Conservation (phyloP, 2,888 invertebrate species). For the Pocota personata region DNA sequence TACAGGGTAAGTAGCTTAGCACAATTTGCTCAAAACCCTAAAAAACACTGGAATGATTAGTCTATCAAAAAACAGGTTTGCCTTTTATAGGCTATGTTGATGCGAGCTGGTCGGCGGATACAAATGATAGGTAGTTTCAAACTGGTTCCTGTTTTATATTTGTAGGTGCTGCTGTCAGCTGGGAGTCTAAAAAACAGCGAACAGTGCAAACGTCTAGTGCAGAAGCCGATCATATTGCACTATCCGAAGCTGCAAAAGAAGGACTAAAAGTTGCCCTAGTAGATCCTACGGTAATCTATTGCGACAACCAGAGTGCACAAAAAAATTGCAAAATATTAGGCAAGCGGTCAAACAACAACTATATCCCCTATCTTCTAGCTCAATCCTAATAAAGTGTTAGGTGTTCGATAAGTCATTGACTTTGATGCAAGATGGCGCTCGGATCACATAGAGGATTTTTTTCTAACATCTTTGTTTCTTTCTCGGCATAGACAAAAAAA, state of each 20-base stretch:
- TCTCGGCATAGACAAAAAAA: too few species aligned
- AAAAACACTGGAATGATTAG: slow-evolving; percentile 30
- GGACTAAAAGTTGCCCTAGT: neutral
- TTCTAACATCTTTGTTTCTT: too few species aligned
- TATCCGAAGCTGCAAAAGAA: neutral
- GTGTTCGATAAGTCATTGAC: too few species aligned
- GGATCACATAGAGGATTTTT: too few species aligned
- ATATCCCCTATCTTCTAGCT: too few species aligned
- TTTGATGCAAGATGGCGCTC: too few species aligned
- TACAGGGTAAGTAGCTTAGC: neutral
- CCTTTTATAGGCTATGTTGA: slow-evolving; percentile 1
- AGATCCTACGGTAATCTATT: neutral
- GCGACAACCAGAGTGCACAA: slow-evolving; percentile 20
- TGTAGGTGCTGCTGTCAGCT: slow-evolving; percentile 26
- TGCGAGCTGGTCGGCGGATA: slow-evolving; percentile 30
- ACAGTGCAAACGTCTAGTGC: slow-evolving; percentile 5
- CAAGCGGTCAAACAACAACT: slow-evolving; percentile 3
- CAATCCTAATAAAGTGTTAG: too few species aligned
- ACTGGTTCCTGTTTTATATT: slow-evolving; percentile 23
- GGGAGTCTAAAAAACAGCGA: slow-evolving; percentile 15
- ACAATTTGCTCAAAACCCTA: slow-evolving; percentile 17
- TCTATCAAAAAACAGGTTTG: slow-evolving; percentile 3
- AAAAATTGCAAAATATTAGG: slow-evolving; percentile 1
- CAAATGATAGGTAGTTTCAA: slow-evolving; percentile 11
- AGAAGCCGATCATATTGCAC: slow-evolving; percentile 2